A percentile compares a stretch with the other conserved stretches of the same genome.
phyloP scores from a whole-genome alignment of 2,888 invertebrate species.

The Melipona bicolor region DNA sequence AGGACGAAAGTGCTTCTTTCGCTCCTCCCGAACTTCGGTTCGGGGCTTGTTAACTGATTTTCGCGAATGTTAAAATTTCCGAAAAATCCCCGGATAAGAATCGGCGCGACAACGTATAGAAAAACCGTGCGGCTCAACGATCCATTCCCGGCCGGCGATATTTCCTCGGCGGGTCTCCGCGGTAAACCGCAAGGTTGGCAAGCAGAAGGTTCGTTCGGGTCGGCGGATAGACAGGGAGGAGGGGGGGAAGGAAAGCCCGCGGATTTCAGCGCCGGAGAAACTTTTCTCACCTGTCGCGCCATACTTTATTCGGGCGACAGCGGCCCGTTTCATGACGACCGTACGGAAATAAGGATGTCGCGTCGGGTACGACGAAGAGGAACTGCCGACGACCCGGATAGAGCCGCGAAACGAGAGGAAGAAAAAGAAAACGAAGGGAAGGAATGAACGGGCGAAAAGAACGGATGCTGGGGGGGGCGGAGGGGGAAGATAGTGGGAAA shows the following conservation, averaged over 20 bases:
- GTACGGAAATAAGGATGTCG: slow-evolving; percentile 56
- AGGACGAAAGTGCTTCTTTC: too few relatives aligned
- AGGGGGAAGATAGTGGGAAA: neutral
- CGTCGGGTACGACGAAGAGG: slow-evolving; percentile 3
- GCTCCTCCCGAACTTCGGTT: too few relatives aligned
- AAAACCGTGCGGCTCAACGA: neutral
- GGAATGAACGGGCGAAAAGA: neutral
- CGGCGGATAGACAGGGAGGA: neutral
- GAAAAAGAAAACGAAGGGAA: neutral
- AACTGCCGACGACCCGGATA: neutral
- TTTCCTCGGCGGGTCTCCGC: neutral
- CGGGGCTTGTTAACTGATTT: too few relatives aligned
- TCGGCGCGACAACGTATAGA: too few relatives aligned
- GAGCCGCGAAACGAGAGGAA: neutral
- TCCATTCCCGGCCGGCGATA: slow-evolving; percentile 19
- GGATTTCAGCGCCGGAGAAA: slow-evolving; percentile 41
- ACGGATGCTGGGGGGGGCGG: neutral
- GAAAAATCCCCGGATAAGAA: too few relatives aligned
- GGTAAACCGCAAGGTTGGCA: neutral
- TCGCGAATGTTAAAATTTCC: too few relatives aligned
- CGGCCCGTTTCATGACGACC: slow-evolving; percentile 45
- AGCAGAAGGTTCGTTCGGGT: neutral
- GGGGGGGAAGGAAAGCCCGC: slow-evolving; percentile 3
- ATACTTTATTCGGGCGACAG: slow-evolving; percentile 63
- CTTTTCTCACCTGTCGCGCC: slow-evolving; percentile 56